phyloP scores from a whole-genome alignment of 2,113 vertebrate genomes.

The Misgurnus anguillicaudatus region DNA sequence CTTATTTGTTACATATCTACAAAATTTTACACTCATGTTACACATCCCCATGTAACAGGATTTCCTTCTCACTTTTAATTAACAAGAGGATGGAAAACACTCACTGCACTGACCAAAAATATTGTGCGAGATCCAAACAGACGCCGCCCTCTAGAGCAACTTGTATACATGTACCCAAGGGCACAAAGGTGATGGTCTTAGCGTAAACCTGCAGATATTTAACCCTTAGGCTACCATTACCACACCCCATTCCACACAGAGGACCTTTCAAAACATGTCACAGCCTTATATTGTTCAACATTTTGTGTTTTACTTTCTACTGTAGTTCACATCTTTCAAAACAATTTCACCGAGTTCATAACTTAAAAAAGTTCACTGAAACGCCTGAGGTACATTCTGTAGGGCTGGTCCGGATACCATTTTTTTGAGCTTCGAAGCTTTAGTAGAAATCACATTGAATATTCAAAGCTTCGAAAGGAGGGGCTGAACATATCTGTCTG shows the following conservation, averaged over 20 bases:
- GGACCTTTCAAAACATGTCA: neutral
- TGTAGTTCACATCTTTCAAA: neutral
- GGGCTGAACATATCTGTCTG: too few relatives aligned
- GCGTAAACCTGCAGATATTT: neutral
- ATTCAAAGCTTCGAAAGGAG: too few relatives aligned
- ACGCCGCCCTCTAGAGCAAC: neutral
- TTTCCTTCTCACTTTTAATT: neutral
- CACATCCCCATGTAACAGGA: too few relatives aligned
- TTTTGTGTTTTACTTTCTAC: conserved; percentile 5
- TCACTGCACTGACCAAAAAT: neutral
- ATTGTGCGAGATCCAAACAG: neutral
- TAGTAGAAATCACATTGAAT: too few relatives aligned
- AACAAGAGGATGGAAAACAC: neutral
- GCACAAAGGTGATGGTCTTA: neutral
- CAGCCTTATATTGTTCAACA: neutral
- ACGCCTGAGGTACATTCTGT: too few relatives aligned
- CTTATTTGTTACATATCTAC: too few relatives aligned
- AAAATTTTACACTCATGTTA: too few relatives aligned
- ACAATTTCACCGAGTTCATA: too few relatives aligned
- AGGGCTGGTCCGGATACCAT: too few relatives aligned
- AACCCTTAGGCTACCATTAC: neutral
- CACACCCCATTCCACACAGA: neutral
- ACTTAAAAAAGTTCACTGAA: too few relatives aligned
- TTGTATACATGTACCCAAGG: neutral
- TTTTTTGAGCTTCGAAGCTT: too few relatives aligned